phyloP scores from a whole-genome alignment of 1,140 invertebrate species.

The Camponotus floridanus region DNA sequence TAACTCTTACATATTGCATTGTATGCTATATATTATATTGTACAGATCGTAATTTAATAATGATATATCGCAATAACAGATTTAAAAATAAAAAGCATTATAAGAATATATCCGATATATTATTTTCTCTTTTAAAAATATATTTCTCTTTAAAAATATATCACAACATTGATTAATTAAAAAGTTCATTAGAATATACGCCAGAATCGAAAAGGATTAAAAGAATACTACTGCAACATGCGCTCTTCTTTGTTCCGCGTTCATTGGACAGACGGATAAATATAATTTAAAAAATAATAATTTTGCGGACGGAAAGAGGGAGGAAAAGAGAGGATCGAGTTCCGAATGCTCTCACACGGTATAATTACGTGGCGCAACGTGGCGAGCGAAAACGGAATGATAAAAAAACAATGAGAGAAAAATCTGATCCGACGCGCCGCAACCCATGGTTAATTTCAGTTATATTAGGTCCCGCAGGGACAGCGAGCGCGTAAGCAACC shows the following conservation, averaged over 20 bases:
- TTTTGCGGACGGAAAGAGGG: not conserved
- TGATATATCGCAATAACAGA: not conserved
- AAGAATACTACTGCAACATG: not conserved
- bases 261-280: not conserved
- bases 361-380: slow-evolving; percentile 64
- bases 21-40: not conserved
- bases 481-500: slow-evolving; percentile 71
- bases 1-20: no score
- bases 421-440: slow-evolving; percentile 62
- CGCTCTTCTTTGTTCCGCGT: not conserved
- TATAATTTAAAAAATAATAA: slow-evolving; percentile 69
- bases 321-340: not conserved
- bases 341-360: slow-evolving; percentile 13
- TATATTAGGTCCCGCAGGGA: slow-evolving; percentile 73
- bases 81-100: not conserved
- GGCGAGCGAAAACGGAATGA: slow-evolving; percentile 35
- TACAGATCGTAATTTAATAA: slow-evolving; percentile 10
- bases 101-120: not conserved
- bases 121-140: slow-evolving; percentile 7
- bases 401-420: slow-evolving; percentile 47
- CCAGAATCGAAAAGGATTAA: slow-evolving; percentile 19
- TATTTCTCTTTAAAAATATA: not conserved
- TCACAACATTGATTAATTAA: not conserved
- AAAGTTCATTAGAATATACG: slow-evolving; percentile 24
- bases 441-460: slow-evolving; percentile 75